Evolutionary conservation across 2,113 vertebrate genomes (phyloP), one percentile per base, ranked within the genome.

Genomic region (Cheirogaleus medius): DNA sequence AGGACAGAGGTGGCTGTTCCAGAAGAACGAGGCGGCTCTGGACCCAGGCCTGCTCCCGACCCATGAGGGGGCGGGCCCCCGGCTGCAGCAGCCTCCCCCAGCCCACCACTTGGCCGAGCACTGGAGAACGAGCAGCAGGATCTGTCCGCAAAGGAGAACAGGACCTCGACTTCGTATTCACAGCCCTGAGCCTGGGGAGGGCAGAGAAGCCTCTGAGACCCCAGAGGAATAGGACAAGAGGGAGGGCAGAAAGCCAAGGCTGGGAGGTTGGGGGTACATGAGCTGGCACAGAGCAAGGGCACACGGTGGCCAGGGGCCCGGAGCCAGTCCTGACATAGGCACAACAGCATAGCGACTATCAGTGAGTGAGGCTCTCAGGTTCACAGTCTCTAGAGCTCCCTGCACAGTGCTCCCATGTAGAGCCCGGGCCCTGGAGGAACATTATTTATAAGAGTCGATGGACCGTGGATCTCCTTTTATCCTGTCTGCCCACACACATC

Each of bases 1-100:
- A 96, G 90, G 63, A 60, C 52, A 74, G 82, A 93, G 87, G 76
- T 63, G 78, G 23, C 64, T 89, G 84, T 68, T 94, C 92, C 96
- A 95, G 95, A 87, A 76, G 25, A 94, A 15, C 54, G 90, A 96
- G 85, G 96, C 96, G 87, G 89, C 80, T 34, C 74, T 52, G 87
- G 81, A 63, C 52, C 21, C 17, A 7, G 37, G 91, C 97, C 97
- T 91, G 91, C 77, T 8, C 23, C 87, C 3, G 12, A 76, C n/a
- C 77, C 64, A 2, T 39, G 1, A 34, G 60, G 86, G 86, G 64
- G 42, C 2, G 0, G 93, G 64, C 29, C 89, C 82, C 71, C 1
- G 23, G 78, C 73, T 83, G 32, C 39, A 39, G 37, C 34, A 34
- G 68, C 78, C 91, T 58, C 78, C 84, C 64, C 69, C 86, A 68